Conservation (phyloP, 2,797 vertebrate genomes). For the Tarsius wallacei region DNA sequence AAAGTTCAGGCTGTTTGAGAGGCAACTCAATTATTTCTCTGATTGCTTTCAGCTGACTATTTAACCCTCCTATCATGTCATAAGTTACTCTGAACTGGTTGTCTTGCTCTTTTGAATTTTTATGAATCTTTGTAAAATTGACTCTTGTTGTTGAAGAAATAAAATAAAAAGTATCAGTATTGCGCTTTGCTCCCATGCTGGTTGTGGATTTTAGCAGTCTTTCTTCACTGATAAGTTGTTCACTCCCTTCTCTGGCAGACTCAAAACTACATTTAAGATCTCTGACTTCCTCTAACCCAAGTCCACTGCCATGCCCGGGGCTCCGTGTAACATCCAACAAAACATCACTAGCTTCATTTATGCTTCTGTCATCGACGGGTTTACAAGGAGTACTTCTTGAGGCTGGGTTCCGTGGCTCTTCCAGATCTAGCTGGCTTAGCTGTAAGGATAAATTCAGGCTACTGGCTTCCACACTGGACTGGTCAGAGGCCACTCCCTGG, state of each 20-base stretch:
- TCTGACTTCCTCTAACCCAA: slow-evolving; percentile 30
- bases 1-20: slow-evolving; percentile 95
- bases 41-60: slow-evolving; percentile 94
- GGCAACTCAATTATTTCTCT: slow-evolving; percentile 97
- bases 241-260: slow-evolving; percentile 45
- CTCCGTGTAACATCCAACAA: background rate
- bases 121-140: slow-evolving; percentile 86
- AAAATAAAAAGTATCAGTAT: slow-evolving; percentile 94
- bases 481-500: slow-evolving; percentile 69
- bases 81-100: slow-evolving; percentile 93
- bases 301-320: background rate
- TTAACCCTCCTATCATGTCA: slow-evolving; percentile 96
- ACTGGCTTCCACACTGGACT: slow-evolving; percentile 86
- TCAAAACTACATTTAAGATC: slow-evolving; percentile 49
- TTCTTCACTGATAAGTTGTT: slow-evolving; percentile 25
- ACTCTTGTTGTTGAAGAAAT: slow-evolving; percentile 93
- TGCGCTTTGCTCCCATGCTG: slow-evolving; percentile 77
- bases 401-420: slow-evolving; percentile 76
- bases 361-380: background rate
- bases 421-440: slow-evolving; percentile 92
- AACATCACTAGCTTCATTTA: slow-evolving; percentile 42
- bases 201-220: slow-evolving; percentile 32
- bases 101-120: slow-evolving; percentile 70
- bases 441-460: slow-evolving; percentile 93
- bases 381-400: slow-evolving; percentile 91